These are phyloP conservation scores for Acipenser transmontanus DNA, from an alignment of 2,797 vertebrate genomes.

Conservation along the genomic window DNA sequence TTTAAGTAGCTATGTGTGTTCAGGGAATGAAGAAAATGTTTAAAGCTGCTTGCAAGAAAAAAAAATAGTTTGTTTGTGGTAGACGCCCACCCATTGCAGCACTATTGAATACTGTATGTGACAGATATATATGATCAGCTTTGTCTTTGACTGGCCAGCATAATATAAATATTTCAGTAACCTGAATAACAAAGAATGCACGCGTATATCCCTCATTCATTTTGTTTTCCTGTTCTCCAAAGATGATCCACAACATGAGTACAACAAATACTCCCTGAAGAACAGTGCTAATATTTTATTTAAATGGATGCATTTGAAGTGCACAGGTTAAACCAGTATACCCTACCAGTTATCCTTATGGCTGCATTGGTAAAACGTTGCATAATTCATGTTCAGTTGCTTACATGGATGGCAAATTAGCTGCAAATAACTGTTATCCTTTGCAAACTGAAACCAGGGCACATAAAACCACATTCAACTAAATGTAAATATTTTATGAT, in stretches of 20 bases:
- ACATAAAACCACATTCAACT: conserved; percentile 16
- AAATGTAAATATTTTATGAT: conserved; percentile 23
- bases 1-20: no score
- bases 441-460: conserved; percentile 9
- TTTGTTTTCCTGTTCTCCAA: conserved; percentile 6
- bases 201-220: conserved; percentile 4
- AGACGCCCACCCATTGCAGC: no score
- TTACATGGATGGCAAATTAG: conserved; percentile 12
- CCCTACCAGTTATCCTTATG: conserved; percentile 15
- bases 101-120: conserved; percentile 10
- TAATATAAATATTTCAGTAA: conserved; percentile 16
- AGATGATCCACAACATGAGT: conserved; percentile 11
- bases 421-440: conserved; percentile 16
- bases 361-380: conserved; percentile 12
- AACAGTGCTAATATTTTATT: conserved; percentile 18
- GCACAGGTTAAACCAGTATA: conserved; percentile 12
- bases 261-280: conserved; percentile 16
- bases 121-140: conserved; percentile 31
- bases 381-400: conserved; percentile 14
- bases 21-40: no score
- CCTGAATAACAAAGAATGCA: conserved; percentile 14
- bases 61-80: no score
- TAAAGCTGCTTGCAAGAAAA: no score
- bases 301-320: conserved; percentile 15
- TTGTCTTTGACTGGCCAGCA: conserved; percentile 38